Evolutionary conservation across 1,140 invertebrate species (phyloP).

Genomic region (Ceratosolen fusciceps): DNA sequence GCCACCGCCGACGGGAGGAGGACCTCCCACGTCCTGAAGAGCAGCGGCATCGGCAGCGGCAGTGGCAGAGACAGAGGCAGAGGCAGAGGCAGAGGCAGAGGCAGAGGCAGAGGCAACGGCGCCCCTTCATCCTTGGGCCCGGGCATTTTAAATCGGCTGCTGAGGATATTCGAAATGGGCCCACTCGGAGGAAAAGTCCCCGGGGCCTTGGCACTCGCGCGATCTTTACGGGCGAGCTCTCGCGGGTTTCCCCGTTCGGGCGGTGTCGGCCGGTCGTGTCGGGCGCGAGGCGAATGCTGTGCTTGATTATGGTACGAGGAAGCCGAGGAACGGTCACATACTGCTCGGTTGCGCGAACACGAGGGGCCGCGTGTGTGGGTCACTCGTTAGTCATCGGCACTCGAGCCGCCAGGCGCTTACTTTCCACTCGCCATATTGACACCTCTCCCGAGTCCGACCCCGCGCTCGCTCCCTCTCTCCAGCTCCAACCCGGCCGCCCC

Average conservation of each 20-base stretch:
- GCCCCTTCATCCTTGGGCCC: background rate
- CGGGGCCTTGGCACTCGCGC: background rate
- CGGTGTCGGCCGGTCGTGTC: slow-evolving; percentile 1
- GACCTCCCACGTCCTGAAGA: background rate
- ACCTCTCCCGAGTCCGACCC: no score
- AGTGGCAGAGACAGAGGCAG: background rate
- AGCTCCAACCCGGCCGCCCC: slow-evolving; percentile 51
- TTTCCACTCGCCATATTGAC: slow-evolving; percentile 63
- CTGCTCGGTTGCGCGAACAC: slow-evolving; percentile 42
- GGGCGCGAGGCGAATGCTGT: slow-evolving; percentile 19
- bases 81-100: background rate
- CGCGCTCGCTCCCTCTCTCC: slow-evolving; percentile 57
- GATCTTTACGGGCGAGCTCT: slow-evolving; percentile 29
- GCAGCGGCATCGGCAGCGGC: background rate
- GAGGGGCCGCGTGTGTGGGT: slow-evolving; percentile 59
- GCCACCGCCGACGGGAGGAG: no score
- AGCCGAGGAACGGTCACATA: slow-evolving; percentile 59
- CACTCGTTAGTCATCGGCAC: slow-evolving; percentile 60
- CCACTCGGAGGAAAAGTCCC: no score
- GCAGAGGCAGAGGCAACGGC: background rate
- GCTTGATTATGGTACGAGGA: slow-evolving; percentile 17
- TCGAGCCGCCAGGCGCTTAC: slow-evolving; percentile 55
- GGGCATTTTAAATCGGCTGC: background rate
- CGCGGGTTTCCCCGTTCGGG: no score
- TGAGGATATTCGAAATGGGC: no score